Conservation (phyloP, 1,140 invertebrate genomes). For the Thereuonema tuberculata region DNA sequence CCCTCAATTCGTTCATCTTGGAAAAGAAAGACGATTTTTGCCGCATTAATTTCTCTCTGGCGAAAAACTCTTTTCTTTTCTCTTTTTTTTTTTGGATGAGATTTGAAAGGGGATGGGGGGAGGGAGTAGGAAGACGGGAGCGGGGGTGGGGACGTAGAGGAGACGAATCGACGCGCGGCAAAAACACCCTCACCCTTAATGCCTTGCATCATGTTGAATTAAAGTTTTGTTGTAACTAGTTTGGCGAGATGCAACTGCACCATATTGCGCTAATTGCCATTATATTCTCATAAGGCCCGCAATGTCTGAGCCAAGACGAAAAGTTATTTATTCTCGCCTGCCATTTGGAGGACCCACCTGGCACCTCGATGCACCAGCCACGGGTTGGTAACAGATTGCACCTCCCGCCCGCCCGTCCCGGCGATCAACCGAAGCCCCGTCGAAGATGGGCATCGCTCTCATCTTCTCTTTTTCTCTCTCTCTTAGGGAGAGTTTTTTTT, state of each 20-base stretch:
- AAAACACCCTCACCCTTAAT: background rate
- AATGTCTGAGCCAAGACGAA: slow-evolving; percentile 5
- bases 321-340: slow-evolving; percentile 7
- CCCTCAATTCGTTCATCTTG: too few species aligned
- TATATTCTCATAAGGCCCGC: slow-evolving; percentile 7
- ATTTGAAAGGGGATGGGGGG: background rate
- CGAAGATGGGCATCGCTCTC: too few species aligned
- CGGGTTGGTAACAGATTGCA: slow-evolving; percentile 3
- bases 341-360: slow-evolving; percentile 7
- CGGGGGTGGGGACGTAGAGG: background rate
- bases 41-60: background rate
- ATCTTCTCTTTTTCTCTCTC: background rate
- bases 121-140: too few species aligned
- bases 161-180: background rate
- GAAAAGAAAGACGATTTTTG: background rate
- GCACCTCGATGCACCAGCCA: background rate
- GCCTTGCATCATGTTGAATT: slow-evolving; percentile 1
- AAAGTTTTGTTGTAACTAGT: background rate
- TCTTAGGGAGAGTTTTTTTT: background rate
- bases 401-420: background rate
- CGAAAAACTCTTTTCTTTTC: too few species aligned
- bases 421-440: too few species aligned
- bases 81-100: too few species aligned
- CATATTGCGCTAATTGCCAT: slow-evolving; percentile 11
- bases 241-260: slow-evolving; percentile 1